Evolutionary conservation across 2,113 vertebrate genomes (phyloP).

Genomic region (Varanus komodoensis): DNA sequence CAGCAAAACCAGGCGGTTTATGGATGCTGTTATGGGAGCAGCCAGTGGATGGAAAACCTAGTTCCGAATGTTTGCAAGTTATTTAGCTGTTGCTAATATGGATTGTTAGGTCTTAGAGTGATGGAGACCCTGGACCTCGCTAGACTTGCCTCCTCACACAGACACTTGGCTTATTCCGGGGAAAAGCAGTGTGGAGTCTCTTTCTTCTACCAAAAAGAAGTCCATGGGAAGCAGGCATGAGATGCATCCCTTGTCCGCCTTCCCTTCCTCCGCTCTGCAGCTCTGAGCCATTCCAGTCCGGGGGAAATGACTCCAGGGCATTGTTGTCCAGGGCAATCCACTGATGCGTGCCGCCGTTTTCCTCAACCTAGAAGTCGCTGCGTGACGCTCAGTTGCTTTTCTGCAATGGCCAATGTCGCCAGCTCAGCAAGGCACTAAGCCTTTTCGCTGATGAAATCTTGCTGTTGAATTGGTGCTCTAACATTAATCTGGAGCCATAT

Average conservation of each 20-base stretch:
- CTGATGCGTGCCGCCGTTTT: no score
- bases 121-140: no score
- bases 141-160: no score
- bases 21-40: no score
- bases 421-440: background rate
- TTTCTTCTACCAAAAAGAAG: background rate
- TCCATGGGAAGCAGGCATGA: background rate
- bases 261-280: background rate
- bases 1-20: no score
- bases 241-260: background rate
- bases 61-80: no score
- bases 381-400: background rate
- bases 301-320: background rate
- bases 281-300: background rate
- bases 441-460: background rate
- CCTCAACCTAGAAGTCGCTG: no score
- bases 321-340: no score
- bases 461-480: background rate
- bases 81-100: no score
- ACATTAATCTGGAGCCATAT: background rate
- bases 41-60: no score
- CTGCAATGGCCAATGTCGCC: background rate
- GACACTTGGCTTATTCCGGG: background rate
- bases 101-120: no score
- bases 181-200: background rate